Evolutionary conservation across 2,113 vertebrate genomes (phyloP).

Genomic region (Lucifuga dentata): DNA sequence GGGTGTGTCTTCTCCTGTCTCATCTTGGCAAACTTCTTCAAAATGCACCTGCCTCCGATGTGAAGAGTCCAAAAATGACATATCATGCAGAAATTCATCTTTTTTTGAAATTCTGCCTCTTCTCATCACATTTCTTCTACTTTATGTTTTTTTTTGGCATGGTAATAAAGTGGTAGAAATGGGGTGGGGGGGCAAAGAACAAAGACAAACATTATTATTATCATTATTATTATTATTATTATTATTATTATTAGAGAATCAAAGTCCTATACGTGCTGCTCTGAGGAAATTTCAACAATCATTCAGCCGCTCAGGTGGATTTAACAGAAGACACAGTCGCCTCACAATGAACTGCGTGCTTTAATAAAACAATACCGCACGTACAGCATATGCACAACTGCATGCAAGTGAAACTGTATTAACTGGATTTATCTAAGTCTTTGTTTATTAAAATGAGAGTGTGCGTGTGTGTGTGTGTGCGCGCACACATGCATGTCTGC

Average conservation of each 20-base stretch:
- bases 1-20: too few relatives aligned
- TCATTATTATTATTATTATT: too few relatives aligned
- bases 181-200: neutral
- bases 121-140: too few relatives aligned
- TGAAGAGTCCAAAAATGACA: too few relatives aligned
- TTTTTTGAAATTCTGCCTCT: too few relatives aligned
- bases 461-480: conserved; percentile 15
- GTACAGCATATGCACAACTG: neutral
- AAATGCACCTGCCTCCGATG: too few relatives aligned
- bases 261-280: conserved; percentile 35
- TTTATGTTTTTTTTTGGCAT: too few relatives aligned
- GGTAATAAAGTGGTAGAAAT: too few relatives aligned
- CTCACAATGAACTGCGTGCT: conserved; percentile 2
- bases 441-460: neutral
- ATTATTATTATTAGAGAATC: too few relatives aligned
- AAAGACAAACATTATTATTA: conserved; percentile 15
- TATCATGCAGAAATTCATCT: too few relatives aligned
- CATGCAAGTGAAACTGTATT: too few relatives aligned
- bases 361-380: neutral
- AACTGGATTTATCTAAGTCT: conserved; percentile 5
- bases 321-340: conserved; percentile 21
- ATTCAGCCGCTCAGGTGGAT: conserved; percentile 10
- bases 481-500: conserved; percentile 3
- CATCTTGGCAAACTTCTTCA: too few relatives aligned
- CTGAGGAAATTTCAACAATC: conserved; percentile 42